Conservation (phyloP, 2,797 vertebrate species). For the Labeo calbasu region DNA sequence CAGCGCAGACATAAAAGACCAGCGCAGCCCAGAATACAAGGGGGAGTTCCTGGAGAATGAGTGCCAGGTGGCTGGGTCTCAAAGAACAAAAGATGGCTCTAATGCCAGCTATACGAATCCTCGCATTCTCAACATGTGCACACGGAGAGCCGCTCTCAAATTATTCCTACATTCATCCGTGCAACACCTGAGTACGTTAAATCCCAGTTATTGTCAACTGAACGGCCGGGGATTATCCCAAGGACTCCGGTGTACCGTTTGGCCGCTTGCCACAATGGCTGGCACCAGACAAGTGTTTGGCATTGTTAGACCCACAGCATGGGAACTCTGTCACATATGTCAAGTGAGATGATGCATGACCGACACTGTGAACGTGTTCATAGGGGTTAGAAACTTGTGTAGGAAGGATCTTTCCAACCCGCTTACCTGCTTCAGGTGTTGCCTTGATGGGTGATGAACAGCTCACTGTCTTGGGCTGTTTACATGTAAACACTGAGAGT, state of each 20-base stretch:
- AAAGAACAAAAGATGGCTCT: conserved; percentile 74
- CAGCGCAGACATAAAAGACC: conserved; percentile 68
- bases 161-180: conserved; percentile 72
- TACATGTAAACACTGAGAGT: conserved; percentile 65
- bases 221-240: conserved; percentile 36
- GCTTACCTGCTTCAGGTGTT: conserved; percentile 9
- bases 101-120: conserved; percentile 75
- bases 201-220: conserved; percentile 48
- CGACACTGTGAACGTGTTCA: conserved; percentile 35
- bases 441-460: conserved; percentile 41
- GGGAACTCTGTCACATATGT: conserved; percentile 54
- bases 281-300: conserved; percentile 33
- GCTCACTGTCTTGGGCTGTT: conserved; percentile 61
- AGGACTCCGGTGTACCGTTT: conserved; percentile 40
- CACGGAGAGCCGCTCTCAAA: conserved; percentile 64
- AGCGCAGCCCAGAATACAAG: conserved; percentile 72
- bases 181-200: conserved; percentile 70
- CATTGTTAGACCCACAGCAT: conserved; percentile 41
- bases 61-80: conserved; percentile 77
- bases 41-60: conserved; percentile 77
- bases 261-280: conserved; percentile 34
- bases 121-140: conserved; percentile 70
- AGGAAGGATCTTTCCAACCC: conserved; percentile 20
- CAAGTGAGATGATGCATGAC: conserved; percentile 38
- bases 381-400: conserved; percentile 30